Percentiles rank a stretch among this genome's conserved stretches.
phyloP scores from a whole-genome alignment of 2,888 invertebrate genomes.

The Norana najaformis region DNA sequence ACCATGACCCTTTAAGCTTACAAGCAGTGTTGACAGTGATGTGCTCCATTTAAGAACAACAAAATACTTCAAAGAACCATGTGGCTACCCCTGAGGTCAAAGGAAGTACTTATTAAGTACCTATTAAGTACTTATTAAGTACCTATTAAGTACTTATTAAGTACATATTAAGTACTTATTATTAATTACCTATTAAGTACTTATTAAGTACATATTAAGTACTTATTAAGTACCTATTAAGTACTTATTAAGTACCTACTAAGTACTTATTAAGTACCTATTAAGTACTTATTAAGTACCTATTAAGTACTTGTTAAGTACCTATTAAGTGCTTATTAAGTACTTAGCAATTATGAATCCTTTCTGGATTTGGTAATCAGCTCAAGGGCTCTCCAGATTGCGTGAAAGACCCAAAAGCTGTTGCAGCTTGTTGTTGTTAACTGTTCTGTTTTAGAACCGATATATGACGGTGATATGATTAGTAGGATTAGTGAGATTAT shows the following conservation, averaged over 20 bases:
- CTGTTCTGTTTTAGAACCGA: not conserved
- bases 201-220: not conserved
- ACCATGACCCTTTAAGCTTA: not conserved
- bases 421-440: not conserved
- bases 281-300: no score
- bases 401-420: not conserved
- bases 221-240: not conserved
- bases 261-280: not conserved
- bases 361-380: not conserved
- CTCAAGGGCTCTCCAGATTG: not conserved
- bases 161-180: no score
- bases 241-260: no score
- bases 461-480: not conserved
- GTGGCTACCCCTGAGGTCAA: not conserved
- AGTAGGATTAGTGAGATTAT: not conserved
- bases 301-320: not conserved
- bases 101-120: not conserved
- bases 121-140: not conserved
- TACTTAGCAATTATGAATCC: no score
- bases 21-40: not conserved
- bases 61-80: not conserved
- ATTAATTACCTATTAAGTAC: no score
- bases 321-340: no score
- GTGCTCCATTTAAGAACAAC: not conserved
- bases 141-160: not conserved